Evolutionary conservation across 1,140 invertebrate genomes (phyloP), one percentile per base, ranked within the genome.

Genomic region (Brachionus sp.): DNA sequence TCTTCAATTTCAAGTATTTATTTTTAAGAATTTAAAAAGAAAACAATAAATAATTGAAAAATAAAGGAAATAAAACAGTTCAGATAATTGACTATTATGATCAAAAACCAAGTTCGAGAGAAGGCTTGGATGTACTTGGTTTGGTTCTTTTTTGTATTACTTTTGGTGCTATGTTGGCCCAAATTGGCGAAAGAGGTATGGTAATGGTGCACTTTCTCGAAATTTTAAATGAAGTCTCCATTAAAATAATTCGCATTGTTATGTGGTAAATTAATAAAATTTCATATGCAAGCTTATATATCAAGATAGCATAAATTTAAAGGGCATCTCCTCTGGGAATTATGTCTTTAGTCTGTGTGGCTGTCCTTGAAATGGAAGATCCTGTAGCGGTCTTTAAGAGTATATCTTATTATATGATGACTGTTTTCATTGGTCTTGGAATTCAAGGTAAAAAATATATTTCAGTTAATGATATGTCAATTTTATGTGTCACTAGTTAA

Each of bases 271-370:
- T n/a, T 46, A 2, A 29, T 6, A 23, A 25, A 7, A 83, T 3
- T 5, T 75, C 3, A 7, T 73, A 9, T 19, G 16, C 10, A 7
- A 39, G 12, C 10, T 19, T 16, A n/a, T 16, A n/a, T 44, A 9
- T 33, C 19, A 9, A 87, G 37, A 86, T 95, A 94, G 93, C 88
- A 46, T 12, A 2, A 35, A 37, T 13, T 66, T 35, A 16, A 66
- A 66, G 64, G 64, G 29, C 95, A 70, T 95, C 94, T 39, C 95
- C 95, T 0, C 87, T 95, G n/a, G 94, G 95, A 84, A 94, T 96
- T 1, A 92, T 93, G 83, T 95, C 95, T 88, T 89, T 96, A 57
- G 93, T 96, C 64, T 91, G 93, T 12, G 93, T 93, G 37, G 95
- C 95, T 87, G 92, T 96, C 64, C 89, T 96, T 86, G 93, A 94